A percentile compares a stretch with the other conserved stretches of the same genome.
Conservation (phyloP, 2,113 vertebrate genomes). For the Hippolais icterina region DNA sequence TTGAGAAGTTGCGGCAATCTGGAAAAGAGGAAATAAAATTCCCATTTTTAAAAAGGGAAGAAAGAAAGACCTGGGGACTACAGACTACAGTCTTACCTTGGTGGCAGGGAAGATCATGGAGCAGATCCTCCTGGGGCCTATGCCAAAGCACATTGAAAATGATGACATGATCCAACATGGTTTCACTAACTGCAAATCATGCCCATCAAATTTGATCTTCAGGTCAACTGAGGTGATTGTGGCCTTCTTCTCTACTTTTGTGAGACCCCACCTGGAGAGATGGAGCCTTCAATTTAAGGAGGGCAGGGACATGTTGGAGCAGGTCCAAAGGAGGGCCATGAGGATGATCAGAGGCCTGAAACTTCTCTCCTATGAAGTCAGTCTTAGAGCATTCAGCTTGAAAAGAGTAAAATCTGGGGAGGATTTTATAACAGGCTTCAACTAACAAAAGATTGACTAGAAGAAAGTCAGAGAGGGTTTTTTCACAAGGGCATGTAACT, state of each 20-base stretch:
- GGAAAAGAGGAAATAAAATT: background rate
- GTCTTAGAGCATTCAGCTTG: background rate
- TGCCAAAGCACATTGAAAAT: background rate
- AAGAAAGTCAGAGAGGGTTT: background rate
- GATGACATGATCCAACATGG: background rate
- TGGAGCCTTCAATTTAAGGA: background rate
- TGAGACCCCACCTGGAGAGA: background rate
- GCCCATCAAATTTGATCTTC: background rate
- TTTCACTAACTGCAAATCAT: background rate
- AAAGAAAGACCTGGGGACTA: background rate
- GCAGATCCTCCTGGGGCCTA: background rate
- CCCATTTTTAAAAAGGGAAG: background rate
- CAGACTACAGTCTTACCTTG: background rate
- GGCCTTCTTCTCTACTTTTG: background rate
- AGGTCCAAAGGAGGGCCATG: background rate
- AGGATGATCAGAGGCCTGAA: background rate
- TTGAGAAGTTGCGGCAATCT: background rate
- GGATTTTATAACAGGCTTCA: background rate
- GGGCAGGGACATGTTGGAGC: background rate
- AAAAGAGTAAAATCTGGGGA: background rate
- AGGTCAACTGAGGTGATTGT: background rate
- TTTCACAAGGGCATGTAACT: background rate
- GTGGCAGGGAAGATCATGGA: background rate
- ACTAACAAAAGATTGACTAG: background rate
- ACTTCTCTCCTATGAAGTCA: background rate